Conservation (phyloP, 2,888 invertebrate genomes). For the Sinelater perroti region DNA sequence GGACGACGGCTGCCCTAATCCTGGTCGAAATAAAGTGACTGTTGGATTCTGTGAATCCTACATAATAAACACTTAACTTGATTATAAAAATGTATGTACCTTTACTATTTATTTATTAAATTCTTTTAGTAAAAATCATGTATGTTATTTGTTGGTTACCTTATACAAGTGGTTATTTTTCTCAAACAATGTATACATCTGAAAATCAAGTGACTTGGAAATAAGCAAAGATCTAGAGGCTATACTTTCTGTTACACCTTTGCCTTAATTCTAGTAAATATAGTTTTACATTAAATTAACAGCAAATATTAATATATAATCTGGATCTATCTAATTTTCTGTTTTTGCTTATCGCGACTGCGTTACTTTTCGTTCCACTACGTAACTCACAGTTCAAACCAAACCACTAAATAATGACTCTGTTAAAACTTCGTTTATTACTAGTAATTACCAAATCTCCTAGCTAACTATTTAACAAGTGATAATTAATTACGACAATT, state of each 20-base stretch:
- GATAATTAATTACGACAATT: too few relatives aligned
- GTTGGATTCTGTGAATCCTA: slow-evolving; percentile 59
- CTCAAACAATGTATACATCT: slow-evolving; percentile 40
- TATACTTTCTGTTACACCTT: slow-evolving; percentile 50
- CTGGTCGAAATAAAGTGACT: slow-evolving; percentile 58
- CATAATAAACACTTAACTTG: slow-evolving; percentile 36
- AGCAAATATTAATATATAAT: too few relatives aligned
- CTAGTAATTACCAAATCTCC: too few relatives aligned
- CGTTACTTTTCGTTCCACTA: too few relatives aligned
- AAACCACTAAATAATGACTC: too few relatives aligned
- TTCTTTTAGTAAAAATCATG: slow-evolving; percentile 45
- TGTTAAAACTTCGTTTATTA: too few relatives aligned
- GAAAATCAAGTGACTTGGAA: slow-evolving; percentile 47
- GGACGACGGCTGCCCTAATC: slow-evolving; percentile 57
- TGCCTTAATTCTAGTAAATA: slow-evolving; percentile 53
- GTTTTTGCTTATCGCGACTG: too few relatives aligned
- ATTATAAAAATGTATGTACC: slow-evolving; percentile 48
- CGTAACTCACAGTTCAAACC: too few relatives aligned
- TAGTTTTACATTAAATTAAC: slow-evolving; percentile 55
- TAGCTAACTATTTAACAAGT: too few relatives aligned
- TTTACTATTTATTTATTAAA: slow-evolving; percentile 50
- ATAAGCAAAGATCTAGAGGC: slow-evolving; percentile 42
- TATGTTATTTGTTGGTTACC: slow-evolving; percentile 47
- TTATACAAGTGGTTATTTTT: slow-evolving; percentile 41
- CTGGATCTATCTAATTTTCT: too few relatives aligned